Evolutionary conservation across 2,113 vertebrate genomes (phyloP).

Genomic region (Sprattus sprattus): DNA sequence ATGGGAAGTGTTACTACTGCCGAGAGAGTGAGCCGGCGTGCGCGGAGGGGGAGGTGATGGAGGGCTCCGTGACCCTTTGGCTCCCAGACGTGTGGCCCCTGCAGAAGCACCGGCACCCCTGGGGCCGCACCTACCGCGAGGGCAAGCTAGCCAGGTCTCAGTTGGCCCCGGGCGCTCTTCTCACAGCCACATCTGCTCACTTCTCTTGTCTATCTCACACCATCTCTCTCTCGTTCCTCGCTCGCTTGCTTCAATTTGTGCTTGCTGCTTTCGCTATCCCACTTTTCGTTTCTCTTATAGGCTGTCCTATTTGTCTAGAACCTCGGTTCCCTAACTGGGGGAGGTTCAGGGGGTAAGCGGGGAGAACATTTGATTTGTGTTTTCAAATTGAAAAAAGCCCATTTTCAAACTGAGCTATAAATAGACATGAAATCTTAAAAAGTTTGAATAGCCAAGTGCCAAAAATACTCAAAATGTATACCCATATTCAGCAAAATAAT

Average conservation of each 20-base stretch:
- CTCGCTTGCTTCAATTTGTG: neutral
- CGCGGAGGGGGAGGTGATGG: conserved; percentile 89
- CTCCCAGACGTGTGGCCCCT: conserved; percentile 96
- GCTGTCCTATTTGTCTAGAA: too few relatives aligned
- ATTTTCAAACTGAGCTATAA: too few relatives aligned
- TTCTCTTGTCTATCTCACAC: neutral
- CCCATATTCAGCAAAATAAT: too few relatives aligned
- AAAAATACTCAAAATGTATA: too few relatives aligned
- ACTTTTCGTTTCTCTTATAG: too few relatives aligned
- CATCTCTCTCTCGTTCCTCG: neutral
- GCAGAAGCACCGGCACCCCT: conserved; percentile 95
- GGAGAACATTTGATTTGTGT: too few relatives aligned
- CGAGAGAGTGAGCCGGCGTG: conserved; percentile 95
- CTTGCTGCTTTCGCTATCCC: neutral
- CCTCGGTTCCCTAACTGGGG: too few relatives aligned
- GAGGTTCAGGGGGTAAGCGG: too few relatives aligned
- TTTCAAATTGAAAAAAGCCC: too few relatives aligned
- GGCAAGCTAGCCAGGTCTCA: conserved; percentile 82
- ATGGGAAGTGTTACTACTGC: conserved; percentile 98
- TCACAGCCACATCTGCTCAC: neutral
- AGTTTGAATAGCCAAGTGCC: too few relatives aligned
- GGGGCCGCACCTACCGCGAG: conserved; percentile 96
- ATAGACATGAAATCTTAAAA: too few relatives aligned
- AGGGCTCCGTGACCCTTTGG: conserved; percentile 93
- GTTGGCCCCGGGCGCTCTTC: neutral